phyloP scores from a whole-genome alignment of 2,888 invertebrate genomes.

The Ephialtes manifestator region DNA sequence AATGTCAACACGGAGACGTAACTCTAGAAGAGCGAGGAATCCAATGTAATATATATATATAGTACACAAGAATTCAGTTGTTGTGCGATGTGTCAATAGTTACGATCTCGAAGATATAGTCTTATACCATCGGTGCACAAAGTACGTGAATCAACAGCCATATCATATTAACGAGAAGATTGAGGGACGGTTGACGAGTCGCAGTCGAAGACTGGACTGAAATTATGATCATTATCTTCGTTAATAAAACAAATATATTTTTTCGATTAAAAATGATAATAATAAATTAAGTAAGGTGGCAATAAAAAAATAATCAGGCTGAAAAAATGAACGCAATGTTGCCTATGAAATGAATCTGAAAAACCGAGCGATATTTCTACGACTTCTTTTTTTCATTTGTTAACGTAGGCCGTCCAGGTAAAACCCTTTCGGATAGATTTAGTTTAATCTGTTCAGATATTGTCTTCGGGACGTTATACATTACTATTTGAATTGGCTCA shows the following conservation, averaged over 20 bases:
- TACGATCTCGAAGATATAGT: constrained; percentile 46
- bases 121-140: constrained; percentile 39
- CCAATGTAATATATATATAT: constrained; percentile 38
- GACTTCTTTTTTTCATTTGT: constrained; percentile 50
- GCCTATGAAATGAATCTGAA: constrained; percentile 21
- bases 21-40: constrained; percentile 51
- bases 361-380: constrained; percentile 37
- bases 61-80: constrained; percentile 37
- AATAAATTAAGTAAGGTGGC: constrained; percentile 2
- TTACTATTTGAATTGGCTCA: constrained; percentile 80
- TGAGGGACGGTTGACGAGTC: constrained; percentile 64
- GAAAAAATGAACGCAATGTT: not conserved
- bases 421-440: constrained; percentile 71
- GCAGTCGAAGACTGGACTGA: constrained; percentile 16
- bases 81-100: constrained; percentile 55
- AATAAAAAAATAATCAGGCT: constrained; percentile 37
- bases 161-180: constrained; percentile 49
- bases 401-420: constrained; percentile 78
- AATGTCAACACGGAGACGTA: constrained; percentile 60
- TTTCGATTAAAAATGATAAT: not conserved
- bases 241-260: not conserved
- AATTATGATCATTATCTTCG: constrained; percentile 11
- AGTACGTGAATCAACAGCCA: constrained; percentile 57
- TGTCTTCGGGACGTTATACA: constrained; percentile 85
- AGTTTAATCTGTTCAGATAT: constrained; percentile 76